Conservation (phyloP, 2,888 invertebrate genomes). For the Globia sparganii region DNA sequence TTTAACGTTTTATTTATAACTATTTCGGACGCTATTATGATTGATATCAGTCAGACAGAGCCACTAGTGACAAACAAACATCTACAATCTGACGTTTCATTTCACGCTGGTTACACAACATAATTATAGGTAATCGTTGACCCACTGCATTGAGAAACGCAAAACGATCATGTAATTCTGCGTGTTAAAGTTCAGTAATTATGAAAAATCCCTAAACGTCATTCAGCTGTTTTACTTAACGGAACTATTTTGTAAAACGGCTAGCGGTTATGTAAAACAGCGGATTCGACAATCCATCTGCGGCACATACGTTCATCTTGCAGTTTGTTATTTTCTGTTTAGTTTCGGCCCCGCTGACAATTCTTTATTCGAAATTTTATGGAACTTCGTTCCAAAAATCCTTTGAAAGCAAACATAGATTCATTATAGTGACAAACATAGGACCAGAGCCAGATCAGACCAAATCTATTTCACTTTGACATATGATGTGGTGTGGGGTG, state of each 20-base stretch:
- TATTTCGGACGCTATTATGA: not conserved
- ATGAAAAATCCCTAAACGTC: not conserved
- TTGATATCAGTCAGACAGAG: not conserved
- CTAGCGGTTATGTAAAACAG: not conserved
- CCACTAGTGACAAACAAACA: no score
- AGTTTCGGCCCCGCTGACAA: not conserved
- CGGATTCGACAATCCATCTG: not conserved
- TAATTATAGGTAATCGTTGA: not conserved
- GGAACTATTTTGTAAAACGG: not conserved
- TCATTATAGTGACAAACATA: not conserved
- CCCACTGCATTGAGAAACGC: not conserved
- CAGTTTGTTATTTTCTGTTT: not conserved
- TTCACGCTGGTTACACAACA: not conserved
- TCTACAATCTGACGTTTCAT: not conserved
- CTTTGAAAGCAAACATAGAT: not conserved
- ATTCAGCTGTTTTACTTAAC: not conserved
- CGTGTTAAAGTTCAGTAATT: not conserved
- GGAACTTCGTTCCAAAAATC: constrained; percentile 2
- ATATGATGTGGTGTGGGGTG: not conserved
- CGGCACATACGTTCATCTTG: not conserved
- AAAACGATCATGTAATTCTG: not conserved
- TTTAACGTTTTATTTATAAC: not conserved
- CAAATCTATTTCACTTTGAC: constrained; percentile 29
- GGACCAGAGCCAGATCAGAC: not conserved
- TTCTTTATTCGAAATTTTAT: not conserved